A percentile compares a stretch with the other conserved stretches of the same genome.
phyloP scores from a whole-genome alignment of 2,113 vertebrate species.

The Peucedramus taeniatus region DNA sequence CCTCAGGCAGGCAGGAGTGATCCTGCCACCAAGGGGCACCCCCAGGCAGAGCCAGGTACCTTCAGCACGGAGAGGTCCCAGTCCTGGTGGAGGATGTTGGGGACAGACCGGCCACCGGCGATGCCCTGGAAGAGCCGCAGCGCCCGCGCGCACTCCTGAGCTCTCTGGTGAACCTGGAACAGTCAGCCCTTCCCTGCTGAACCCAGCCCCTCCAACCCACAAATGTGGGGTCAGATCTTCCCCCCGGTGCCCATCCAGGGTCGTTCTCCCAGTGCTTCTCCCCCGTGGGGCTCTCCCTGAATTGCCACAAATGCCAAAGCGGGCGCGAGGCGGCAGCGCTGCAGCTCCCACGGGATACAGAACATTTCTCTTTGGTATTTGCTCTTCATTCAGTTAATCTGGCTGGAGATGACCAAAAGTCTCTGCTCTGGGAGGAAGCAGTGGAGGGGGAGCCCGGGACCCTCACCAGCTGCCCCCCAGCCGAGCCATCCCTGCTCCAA shows the following conservation, averaged over 20 bases:
- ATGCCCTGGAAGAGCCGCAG: constrained; percentile 61
- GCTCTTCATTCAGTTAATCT: background rate
- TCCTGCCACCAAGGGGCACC: background rate
- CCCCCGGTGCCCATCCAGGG: background rate
- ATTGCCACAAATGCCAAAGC: rapidly evolving
- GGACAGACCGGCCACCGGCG: background rate
- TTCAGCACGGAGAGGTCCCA: constrained; percentile 64
- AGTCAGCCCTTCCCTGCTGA: background rate
- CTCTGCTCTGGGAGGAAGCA: background rate
- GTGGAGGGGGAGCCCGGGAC: background rate
- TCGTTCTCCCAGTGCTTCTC: rapidly evolving
- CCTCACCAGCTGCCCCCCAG: background rate
- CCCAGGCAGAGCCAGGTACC: constrained; percentile 26
- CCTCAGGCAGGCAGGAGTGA: background rate
- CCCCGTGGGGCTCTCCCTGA: rapidly evolving
- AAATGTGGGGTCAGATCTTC: too few relatives aligned
- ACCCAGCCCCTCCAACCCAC: background rate
- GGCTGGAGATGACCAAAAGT: background rate
- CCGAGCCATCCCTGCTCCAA: background rate
- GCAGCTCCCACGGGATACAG: rapidly evolving
- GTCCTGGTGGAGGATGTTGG: constrained; percentile 38
- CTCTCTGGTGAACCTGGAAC: constrained; percentile 71
- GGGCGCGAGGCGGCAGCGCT: background rate
- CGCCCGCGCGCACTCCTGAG: constrained; percentile 55
- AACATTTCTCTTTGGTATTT: background rate